Evolutionary conservation across 2,888 invertebrate species (phyloP).

Genomic region (Volucella zonaria): DNA sequence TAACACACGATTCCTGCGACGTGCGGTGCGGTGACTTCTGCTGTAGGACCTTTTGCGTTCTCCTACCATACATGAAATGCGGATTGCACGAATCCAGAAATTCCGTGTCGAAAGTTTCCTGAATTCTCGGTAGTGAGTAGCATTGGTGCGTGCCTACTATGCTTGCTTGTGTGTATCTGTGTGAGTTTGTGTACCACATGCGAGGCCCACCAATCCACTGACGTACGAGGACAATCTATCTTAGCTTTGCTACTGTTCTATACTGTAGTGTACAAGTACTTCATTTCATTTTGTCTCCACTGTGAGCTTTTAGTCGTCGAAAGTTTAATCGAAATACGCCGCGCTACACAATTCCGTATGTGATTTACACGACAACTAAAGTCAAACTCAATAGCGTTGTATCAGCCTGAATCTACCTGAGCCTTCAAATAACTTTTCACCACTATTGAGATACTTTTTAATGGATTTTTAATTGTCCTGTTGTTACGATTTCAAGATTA

Average conservation of each 20-base stretch:
- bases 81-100: constrained; percentile 72
- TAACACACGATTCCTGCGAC: constrained; percentile 65
- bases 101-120: constrained; percentile 74
- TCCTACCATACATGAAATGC: constrained; percentile 74
- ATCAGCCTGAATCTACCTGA: constrained; percentile 20
- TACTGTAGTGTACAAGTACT: constrained; percentile 42
- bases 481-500: constrained; percentile 72
- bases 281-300: constrained; percentile 3
- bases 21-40: constrained; percentile 69
- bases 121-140: constrained; percentile 66
- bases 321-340: constrained; percentile 67
- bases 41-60: constrained; percentile 74
- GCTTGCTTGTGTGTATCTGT: constrained; percentile 55
- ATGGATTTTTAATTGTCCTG: constrained; percentile 72
- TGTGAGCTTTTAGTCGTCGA: constrained; percentile 67
- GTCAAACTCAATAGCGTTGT: constrained; percentile 57
- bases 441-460: constrained; percentile 54
- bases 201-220: constrained; percentile 72
- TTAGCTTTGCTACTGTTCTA: constrained; percentile 71
- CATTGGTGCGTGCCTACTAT: constrained; percentile 72
- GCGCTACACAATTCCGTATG: constrained; percentile 64
- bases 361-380: constrained; percentile 69
- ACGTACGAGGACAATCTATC: constrained; percentile 73
- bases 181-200: constrained; percentile 43
- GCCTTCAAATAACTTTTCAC: constrained; percentile 57